These are phyloP conservation scores for Idaea biselata DNA, from an alignment of 2,888 invertebrate species.

Conservation along the genomic window DNA sequence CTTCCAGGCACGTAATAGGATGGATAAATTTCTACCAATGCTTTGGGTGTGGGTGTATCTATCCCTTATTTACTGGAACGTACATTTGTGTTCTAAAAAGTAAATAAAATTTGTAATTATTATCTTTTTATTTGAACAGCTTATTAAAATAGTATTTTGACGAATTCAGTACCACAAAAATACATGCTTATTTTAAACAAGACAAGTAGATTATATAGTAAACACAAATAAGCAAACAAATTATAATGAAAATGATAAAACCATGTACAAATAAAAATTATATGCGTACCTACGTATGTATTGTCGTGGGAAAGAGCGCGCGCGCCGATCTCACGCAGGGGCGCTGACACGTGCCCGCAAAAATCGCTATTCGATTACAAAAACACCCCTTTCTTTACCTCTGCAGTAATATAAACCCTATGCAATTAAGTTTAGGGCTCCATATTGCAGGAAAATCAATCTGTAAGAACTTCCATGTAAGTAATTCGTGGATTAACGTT, in stretches of 20 bases:
- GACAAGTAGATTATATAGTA: neutral
- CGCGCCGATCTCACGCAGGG: constrained; percentile 53
- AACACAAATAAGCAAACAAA: neutral
- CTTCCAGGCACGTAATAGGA: too few relatives aligned
- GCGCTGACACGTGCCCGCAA: constrained; percentile 45
- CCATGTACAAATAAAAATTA: constrained; percentile 1
- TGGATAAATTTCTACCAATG: too few relatives aligned
- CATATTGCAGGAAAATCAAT: neutral
- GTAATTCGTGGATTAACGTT: neutral
- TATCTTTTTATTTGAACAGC: too few relatives aligned
- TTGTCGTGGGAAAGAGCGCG: constrained; percentile 53
- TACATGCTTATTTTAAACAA: neutral
- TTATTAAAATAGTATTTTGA: too few relatives aligned
- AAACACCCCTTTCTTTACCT: constrained; percentile 22
- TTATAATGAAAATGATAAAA: constrained; percentile 1
- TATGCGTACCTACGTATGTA: neutral
- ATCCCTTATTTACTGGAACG: too few relatives aligned
- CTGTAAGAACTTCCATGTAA: neutral
- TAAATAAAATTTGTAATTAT: too few relatives aligned
- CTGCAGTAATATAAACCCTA: neutral
- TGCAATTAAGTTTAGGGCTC: neutral
- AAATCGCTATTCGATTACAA: constrained; percentile 32
- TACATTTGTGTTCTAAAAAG: too few relatives aligned
- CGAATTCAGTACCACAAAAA: too few relatives aligned
- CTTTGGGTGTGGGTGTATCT: too few relatives aligned